These are phyloP conservation scores for Oncopodura yosiiana DNA, from an alignment of 1,140 invertebrate genomes.

Conservation along the genomic window DNA sequence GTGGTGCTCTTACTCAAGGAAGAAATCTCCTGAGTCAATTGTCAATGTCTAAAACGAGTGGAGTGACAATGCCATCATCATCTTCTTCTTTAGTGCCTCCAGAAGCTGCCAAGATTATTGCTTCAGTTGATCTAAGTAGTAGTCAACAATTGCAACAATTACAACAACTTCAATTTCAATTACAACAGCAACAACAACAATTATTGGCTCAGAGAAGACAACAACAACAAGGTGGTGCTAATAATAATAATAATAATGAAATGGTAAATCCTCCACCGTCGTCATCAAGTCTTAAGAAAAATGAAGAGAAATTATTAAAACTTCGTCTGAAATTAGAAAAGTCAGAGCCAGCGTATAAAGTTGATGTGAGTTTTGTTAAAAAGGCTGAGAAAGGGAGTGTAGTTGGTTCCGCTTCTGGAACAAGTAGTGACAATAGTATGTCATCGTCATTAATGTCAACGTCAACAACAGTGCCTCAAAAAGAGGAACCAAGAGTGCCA, in stretches of 20 bases:
- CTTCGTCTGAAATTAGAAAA: constrained; percentile 71
- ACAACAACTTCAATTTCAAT: not conserved
- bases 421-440: not conserved
- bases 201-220: not conserved
- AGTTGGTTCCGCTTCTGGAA: constrained; percentile 20
- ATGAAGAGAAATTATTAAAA: constrained; percentile 58
- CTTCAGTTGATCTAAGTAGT: too few relatives aligned
- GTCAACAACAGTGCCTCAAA: not conserved
- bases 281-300: constrained; percentile 1
- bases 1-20: too few relatives aligned
- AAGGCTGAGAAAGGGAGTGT: constrained; percentile 44
- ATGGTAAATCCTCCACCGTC: not conserved
- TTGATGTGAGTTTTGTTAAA: constrained; percentile 60
- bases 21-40: too few relatives aligned
- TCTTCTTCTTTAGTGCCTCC: not conserved
- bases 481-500: constrained; percentile 67
- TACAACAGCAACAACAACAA: not conserved
- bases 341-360: constrained; percentile 69
- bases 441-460: constrained; percentile 7
- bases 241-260: too few relatives aligned
- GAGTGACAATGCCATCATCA: not conserved
- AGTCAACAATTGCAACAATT: not conserved
- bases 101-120: not conserved
- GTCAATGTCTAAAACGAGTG: not conserved
- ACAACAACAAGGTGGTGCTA: not conserved